Evolutionary conservation across 53 echinoderm and acorn worm genomes (phyloP).

Genomic region (Holothuria scabra): DNA sequence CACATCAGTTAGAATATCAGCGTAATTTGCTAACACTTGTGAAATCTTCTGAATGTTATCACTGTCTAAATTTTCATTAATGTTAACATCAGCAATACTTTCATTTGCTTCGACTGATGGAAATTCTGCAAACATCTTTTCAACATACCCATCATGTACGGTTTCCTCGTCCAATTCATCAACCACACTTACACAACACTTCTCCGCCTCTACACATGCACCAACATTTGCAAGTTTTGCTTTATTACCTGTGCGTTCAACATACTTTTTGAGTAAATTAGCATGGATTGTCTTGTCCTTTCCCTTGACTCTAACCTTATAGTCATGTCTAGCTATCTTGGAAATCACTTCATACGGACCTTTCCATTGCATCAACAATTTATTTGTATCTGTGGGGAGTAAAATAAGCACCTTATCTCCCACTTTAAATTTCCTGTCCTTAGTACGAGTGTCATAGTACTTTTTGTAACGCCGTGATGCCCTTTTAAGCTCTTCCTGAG

Average conservation of each 20-base stretch:
- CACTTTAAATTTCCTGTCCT: slow-evolving; percentile 29
- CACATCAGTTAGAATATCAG: slow-evolving; percentile 31
- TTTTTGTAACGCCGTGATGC: not conserved
- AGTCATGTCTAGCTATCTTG: slow-evolving; percentile 33
- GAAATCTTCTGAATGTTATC: slow-evolving; percentile 11
- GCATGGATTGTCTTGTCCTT: slow-evolving; percentile 43
- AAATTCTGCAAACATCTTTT: not conserved
- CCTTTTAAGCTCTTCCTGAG: not conserved
- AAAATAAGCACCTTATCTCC: slow-evolving; percentile 49
- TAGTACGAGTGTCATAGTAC: too few relatives aligned
- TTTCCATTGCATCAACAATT: too few relatives aligned
- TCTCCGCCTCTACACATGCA: not conserved
- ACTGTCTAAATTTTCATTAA: not conserved
- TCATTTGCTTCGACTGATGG: slow-evolving; percentile 4
- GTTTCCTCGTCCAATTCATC: slow-evolving; percentile 9
- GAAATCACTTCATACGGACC: slow-evolving; percentile 40
- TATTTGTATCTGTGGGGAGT: slow-evolving; percentile 40
- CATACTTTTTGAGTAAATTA: slow-evolving; percentile 46
- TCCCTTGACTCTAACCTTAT: not conserved
- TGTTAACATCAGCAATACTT: slow-evolving; percentile 9
- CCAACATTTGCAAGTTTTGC: not conserved
- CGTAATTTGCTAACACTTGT: not conserved
- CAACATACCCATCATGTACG: slow-evolving; percentile 16
- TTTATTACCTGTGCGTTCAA: not conserved
- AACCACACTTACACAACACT: not conserved